phyloP scores from a whole-genome alignment of 2,888 invertebrate genomes.

The Gymnocheta viridis region DNA sequence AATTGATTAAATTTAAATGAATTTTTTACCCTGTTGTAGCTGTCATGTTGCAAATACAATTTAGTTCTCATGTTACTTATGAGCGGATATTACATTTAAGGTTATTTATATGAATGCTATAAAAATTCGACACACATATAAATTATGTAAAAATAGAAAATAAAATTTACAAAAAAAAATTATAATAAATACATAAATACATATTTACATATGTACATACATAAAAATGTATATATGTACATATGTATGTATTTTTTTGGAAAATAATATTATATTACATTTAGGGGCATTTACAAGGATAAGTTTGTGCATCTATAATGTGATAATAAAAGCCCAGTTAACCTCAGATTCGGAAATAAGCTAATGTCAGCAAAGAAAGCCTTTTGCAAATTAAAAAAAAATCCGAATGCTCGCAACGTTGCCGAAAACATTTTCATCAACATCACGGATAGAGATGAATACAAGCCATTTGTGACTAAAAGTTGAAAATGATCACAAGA shows the following conservation, averaged over 20 bases:
- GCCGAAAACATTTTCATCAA: too few species aligned
- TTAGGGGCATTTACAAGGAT: not conserved
- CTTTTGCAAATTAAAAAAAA: too few species aligned
- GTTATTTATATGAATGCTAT: constrained; percentile 53
- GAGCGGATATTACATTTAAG: constrained; percentile 62
- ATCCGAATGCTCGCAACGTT: too few species aligned
- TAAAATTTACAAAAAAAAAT: constrained; percentile 18
- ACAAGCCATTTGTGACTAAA: too few species aligned
- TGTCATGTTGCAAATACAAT: constrained; percentile 43
- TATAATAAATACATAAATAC: not conserved
- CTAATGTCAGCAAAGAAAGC: too few species aligned
- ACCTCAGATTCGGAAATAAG: too few species aligned
- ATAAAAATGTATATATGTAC: too few species aligned
- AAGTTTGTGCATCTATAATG: not conserved
- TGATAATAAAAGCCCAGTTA: too few species aligned
- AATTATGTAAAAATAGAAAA: constrained; percentile 8
- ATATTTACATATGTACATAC: too few species aligned
- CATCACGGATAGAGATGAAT: too few species aligned
- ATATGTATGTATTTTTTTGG: not conserved
- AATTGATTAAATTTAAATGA: constrained; percentile 51
- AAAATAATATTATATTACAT: not conserved
- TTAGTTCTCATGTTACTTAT: constrained; percentile 44
- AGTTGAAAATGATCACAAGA: too few species aligned
- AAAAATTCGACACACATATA: constrained; percentile 14
- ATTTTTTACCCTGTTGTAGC: not conserved